Conservation (phyloP, 2,797 vertebrate species). For the Myiotriccus ornatus region DNA sequence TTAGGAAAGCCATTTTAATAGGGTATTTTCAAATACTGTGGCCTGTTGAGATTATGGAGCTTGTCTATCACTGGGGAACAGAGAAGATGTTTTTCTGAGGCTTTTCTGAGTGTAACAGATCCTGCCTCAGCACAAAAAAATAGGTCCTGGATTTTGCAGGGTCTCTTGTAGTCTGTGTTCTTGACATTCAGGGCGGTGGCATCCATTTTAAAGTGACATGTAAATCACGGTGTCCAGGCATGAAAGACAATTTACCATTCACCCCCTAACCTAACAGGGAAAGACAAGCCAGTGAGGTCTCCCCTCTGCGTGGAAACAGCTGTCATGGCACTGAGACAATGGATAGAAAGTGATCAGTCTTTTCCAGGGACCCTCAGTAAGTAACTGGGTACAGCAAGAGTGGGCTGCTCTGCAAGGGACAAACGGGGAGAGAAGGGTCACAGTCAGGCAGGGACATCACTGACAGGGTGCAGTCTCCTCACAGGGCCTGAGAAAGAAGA, state of each 20-base stretch:
- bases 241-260: background rate
- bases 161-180: background rate
- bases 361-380: background rate
- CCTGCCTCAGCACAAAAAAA: background rate
- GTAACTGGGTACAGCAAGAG: background rate
- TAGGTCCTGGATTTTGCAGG: background rate
- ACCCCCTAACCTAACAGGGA: background rate
- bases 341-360: background rate
- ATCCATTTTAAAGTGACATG: background rate
- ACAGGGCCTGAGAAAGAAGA: background rate
- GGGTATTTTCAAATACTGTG: background rate
- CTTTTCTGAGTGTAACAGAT: background rate
- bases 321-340: background rate
- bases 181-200: background rate
- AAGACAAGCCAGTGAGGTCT: background rate
- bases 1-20: background rate
- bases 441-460: background rate
- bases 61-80: background rate
- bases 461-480: background rate
- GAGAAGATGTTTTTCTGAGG: background rate
- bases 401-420: background rate
- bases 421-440: background rate
- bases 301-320: background rate
- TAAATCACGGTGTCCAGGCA: background rate
- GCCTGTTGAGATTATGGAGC: background rate